A percentile compares a stretch with the other conserved stretches of the same genome.
Evolutionary conservation across 2,113 vertebrate species (phyloP).

Genomic region (Stigmatopora argus): DNA sequence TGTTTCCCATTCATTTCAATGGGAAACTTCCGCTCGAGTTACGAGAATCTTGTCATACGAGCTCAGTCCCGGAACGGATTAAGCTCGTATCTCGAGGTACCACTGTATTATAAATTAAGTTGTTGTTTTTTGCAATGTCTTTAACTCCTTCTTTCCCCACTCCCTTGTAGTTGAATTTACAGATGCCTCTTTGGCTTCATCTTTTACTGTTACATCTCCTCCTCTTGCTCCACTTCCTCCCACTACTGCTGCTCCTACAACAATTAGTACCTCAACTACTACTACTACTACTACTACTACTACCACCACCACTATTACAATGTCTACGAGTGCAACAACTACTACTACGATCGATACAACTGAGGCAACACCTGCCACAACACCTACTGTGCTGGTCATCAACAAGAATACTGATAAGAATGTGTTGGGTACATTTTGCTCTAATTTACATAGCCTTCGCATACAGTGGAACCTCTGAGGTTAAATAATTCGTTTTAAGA

Average conservation of each 20-base stretch:
- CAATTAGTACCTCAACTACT: slow-evolving; percentile 45
- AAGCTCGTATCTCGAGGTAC: too few species aligned
- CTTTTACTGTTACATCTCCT: slow-evolving; percentile 59
- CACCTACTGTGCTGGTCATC: slow-evolving; percentile 66
- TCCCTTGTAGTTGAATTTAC: slow-evolving; percentile 67
- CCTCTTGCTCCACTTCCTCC: slow-evolving; percentile 56
- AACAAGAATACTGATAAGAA: slow-evolving; percentile 57
- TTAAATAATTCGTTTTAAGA: background rate
- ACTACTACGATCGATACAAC: slow-evolving; percentile 39
- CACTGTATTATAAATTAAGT: too few species aligned
- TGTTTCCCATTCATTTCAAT: too few species aligned
- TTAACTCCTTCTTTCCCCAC: slow-evolving; percentile 68
- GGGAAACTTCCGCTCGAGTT: too few species aligned
- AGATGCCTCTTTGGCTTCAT: slow-evolving; percentile 61
- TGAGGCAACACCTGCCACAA: slow-evolving; percentile 49
- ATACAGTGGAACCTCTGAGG: slow-evolving; percentile 3
- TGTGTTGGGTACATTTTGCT: slow-evolving; percentile 63
- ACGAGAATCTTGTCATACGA: too few species aligned
- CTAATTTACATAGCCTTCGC: slow-evolving; percentile 4
- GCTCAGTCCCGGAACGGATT: too few species aligned
- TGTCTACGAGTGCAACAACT: slow-evolving; percentile 33
- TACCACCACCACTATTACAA: slow-evolving; percentile 33
- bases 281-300: slow-evolving; percentile 24
- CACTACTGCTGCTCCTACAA: slow-evolving; percentile 53
- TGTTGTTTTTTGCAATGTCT: slow-evolving; percentile 19